Evolutionary conservation across 2,797 vertebrate genomes (phyloP).

Genomic region (Sebastes wilsoni): DNA sequence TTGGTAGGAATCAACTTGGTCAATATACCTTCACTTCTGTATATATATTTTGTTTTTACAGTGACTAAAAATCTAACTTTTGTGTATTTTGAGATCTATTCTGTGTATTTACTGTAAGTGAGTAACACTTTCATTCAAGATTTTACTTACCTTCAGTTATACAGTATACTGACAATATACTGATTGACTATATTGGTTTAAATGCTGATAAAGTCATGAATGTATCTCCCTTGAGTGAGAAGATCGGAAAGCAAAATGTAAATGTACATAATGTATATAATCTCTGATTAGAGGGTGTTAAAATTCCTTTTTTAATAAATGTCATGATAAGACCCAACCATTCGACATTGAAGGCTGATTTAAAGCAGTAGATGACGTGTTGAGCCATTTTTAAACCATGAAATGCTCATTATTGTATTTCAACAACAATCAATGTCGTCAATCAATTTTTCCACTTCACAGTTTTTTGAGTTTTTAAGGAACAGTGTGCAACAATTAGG

Average conservation of each 20-base stretch:
- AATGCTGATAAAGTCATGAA: neutral
- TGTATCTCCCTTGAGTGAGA: neutral
- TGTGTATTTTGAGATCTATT: neutral
- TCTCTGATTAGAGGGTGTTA: neutral
- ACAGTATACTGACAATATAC: neutral
- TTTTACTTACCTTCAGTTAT: neutral
- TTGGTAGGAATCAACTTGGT: neutral
- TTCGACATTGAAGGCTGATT: too few species aligned
- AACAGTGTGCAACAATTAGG: too few species aligned
- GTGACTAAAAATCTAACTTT: neutral
- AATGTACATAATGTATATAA: neutral
- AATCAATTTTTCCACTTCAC: neutral
- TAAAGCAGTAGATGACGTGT: neutral
- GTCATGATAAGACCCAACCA: too few species aligned
- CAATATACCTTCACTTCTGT: neutral
- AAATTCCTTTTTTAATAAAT: neutral
- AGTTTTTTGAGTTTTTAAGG: neutral
- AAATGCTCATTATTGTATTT: neutral
- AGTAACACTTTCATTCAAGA: neutral
- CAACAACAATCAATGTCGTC: neutral
- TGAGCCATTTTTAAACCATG: neutral
- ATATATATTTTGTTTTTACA: too few species aligned
- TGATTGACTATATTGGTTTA: neutral
- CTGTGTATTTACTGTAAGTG: neutral
- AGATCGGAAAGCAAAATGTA: neutral